Conservation (phyloP, 2,113 vertebrate genomes). For the Sylvilagus bachmani region DNA sequence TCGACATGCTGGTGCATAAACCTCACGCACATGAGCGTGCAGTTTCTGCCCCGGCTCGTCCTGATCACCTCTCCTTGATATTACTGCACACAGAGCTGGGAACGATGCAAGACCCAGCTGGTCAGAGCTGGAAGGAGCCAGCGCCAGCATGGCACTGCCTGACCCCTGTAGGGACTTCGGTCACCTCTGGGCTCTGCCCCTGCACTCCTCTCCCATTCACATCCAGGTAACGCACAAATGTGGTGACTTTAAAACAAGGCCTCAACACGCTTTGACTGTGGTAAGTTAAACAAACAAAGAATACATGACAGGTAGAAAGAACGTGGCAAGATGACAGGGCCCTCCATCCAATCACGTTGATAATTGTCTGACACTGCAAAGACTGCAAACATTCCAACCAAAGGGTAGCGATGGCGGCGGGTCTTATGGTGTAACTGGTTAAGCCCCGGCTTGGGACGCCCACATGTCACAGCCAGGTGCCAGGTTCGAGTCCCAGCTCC, state of each 20-base stretch:
- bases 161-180: background rate
- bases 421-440: no score
- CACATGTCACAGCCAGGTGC: no score
- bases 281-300: background rate
- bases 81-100: background rate
- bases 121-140: background rate
- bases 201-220: background rate
- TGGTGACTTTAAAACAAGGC: background rate
- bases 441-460: no score
- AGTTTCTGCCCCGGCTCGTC: background rate
- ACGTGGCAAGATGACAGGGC: background rate
- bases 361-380: background rate
- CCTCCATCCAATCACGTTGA: background rate
- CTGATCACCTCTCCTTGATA: background rate
- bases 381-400: background rate
- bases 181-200: no score
- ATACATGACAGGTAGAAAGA: background rate
- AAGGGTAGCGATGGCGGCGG: background rate
- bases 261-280: background rate
- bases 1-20: background rate
- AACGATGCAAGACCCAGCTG: background rate
- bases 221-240: background rate
- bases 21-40: background rate
- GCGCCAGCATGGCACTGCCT: background rate
- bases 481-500: no score